Percentiles rank a stretch among this genome's conserved stretches.
Conservation (phyloP, 2,888 invertebrate genomes). For the Sinelater perroti region DNA sequence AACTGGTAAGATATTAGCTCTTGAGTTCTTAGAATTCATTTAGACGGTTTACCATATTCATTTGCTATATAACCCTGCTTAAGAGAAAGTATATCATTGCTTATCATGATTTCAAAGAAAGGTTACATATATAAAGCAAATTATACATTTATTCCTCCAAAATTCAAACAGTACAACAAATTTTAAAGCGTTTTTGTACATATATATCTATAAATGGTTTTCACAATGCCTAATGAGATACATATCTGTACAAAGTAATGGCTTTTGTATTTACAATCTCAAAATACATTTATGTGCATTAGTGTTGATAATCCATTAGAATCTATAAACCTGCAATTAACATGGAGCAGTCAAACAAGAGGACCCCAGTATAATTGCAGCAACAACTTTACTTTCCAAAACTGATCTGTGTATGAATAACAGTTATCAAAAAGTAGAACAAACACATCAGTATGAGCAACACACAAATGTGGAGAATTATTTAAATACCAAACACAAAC, state of each 20-base stretch:
- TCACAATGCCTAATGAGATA: neutral
- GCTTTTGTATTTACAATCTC: constrained; percentile 14
- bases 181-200: constrained; percentile 15
- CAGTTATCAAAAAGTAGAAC: neutral
- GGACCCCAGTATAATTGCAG: neutral
- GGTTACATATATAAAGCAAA: constrained; percentile 19
- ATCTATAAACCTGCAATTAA: neutral
- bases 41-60: too few species aligned
- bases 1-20: too few species aligned
- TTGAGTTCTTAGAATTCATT: too few species aligned
- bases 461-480: too few species aligned
- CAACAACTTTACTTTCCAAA: neutral
- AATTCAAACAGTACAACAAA: constrained; percentile 12
- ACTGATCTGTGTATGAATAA: neutral
- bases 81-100: too few species aligned
- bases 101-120: too few species aligned
- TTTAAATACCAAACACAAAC: too few species aligned
- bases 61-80: too few species aligned
- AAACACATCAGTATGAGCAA: too few species aligned
- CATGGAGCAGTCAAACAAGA: neutral
- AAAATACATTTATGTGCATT: constrained; percentile 13
- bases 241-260: neutral
- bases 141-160: constrained; percentile 11
- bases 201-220: constrained; percentile 7
- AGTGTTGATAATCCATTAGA: neutral